These are phyloP conservation scores for Uloborus plumipes DNA, from an alignment of 2,888 invertebrate species.

Conservation along the genomic window DNA sequence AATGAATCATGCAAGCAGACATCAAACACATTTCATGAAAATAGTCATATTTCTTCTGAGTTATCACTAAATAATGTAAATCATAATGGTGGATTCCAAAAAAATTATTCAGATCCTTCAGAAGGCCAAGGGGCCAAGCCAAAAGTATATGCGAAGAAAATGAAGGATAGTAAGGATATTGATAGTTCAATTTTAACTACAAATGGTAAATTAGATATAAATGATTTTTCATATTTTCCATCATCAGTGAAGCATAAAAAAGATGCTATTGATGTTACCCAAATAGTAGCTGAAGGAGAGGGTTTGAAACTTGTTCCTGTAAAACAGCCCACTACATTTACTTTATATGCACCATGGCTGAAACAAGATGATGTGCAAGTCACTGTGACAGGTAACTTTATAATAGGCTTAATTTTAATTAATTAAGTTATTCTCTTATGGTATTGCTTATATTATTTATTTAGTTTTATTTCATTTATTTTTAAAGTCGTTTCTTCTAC, in stretches of 20 bases:
- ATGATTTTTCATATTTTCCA: constrained; percentile 31
- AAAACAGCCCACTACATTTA: constrained; percentile 76
- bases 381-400: constrained; percentile 73
- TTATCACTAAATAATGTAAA: constrained; percentile 14
- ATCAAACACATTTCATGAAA: constrained; percentile 23
- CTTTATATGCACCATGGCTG: constrained; percentile 73
- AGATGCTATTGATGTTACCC: constrained; percentile 73
- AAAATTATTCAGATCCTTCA: constrained; percentile 22
- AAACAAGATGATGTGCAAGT: constrained; percentile 73
- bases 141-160: constrained; percentile 41
- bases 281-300: constrained; percentile 76
- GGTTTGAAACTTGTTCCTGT: constrained; percentile 77
- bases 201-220: constrained; percentile 20
- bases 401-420: not conserved
- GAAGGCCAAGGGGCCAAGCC: constrained; percentile 53
- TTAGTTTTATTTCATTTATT: not conserved
- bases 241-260: constrained; percentile 52
- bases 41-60: constrained; percentile 14
- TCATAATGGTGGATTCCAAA: constrained; percentile 16
- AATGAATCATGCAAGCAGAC: constrained; percentile 2
- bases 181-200: constrained; percentile 17
- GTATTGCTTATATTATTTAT: not conserved
- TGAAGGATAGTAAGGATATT: constrained; percentile 23
- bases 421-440: not conserved
- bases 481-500: too few species aligned